Evolutionary conservation across 1,140 invertebrate species (phyloP).

Genomic region (Ceratina calcarata): DNA sequence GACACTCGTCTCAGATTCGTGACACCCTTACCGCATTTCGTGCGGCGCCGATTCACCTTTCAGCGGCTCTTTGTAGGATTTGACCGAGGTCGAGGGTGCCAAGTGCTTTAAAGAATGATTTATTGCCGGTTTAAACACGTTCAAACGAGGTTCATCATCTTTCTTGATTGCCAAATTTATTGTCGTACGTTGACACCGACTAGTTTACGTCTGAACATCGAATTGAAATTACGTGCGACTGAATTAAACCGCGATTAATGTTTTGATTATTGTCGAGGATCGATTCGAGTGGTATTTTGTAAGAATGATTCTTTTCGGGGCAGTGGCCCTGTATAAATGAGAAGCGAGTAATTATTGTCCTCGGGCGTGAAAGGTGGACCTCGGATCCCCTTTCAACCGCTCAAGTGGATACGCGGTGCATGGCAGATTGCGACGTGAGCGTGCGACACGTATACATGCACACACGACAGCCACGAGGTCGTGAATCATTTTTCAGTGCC

Average conservation of each 20-base stretch:
- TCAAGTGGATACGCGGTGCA: conserved; percentile 42
- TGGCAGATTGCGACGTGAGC: conserved; percentile 12
- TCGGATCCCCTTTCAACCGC: conserved; percentile 47
- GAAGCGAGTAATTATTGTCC: conserved; percentile 50
- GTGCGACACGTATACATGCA: conserved; percentile 19
- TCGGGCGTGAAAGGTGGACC: conserved; percentile 51
- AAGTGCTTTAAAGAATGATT: too few relatives aligned
- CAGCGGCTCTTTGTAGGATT: too few relatives aligned
- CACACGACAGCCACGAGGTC: background rate
- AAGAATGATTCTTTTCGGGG: background rate
- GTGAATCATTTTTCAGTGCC: conserved; percentile 47
- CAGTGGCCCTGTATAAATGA: conserved; percentile 35
- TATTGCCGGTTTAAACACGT: too few relatives aligned
- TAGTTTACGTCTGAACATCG: too few relatives aligned
- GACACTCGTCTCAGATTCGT: background rate
- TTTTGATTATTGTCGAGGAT: conserved; percentile 38
- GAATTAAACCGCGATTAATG: background rate
- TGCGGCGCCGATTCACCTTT: too few relatives aligned
- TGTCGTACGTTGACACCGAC: too few relatives aligned
- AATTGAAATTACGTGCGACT: too few relatives aligned
- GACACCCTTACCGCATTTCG: too few relatives aligned
- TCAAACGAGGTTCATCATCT: too few relatives aligned
- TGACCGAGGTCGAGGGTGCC: too few relatives aligned
- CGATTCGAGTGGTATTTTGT: conserved; percentile 9
- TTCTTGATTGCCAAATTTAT: too few relatives aligned